Conservation (phyloP, 2,888 invertebrate genomes). For the Megalurothrips usitatus region DNA sequence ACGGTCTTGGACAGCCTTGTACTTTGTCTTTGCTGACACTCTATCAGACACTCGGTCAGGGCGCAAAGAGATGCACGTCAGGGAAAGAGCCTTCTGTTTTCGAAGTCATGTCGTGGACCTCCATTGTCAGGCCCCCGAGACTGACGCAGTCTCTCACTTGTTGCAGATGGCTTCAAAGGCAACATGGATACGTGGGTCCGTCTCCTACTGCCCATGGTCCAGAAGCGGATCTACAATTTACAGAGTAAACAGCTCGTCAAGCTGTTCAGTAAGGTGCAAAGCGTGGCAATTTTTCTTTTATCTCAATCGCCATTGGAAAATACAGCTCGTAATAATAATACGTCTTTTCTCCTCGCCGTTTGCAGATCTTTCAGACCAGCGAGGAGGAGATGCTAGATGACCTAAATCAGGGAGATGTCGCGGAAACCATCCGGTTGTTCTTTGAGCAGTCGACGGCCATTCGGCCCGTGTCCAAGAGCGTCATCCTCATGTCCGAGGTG, state of each 20-base stretch:
- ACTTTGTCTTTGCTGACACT: too few relatives aligned
- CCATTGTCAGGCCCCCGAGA: background rate
- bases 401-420: conserved; percentile 85
- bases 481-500: conserved; percentile 67
- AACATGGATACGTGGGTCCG: conserved; percentile 76
- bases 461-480: conserved; percentile 62
- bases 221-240: conserved; percentile 83
- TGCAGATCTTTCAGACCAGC: background rate
- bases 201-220: conserved; percentile 73
- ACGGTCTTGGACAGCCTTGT: too few relatives aligned
- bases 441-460: conserved; percentile 61
- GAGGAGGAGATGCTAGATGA: conserved; percentile 76
- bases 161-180: conserved; percentile 65
- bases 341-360: background rate
- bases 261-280: conserved; percentile 64
- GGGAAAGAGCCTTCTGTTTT: too few relatives aligned
- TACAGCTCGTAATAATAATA: background rate
- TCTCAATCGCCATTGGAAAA: background rate
- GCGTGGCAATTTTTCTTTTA: too few relatives aligned
- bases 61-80: too few relatives aligned
- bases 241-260: conserved; percentile 89
- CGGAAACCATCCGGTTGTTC: conserved; percentile 75
- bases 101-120: background rate
- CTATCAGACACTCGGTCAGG: too few relatives aligned
- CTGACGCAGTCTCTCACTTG: conserved; percentile 35